These are phyloP conservation scores for Theretra japonica DNA, from an alignment of 2,888 invertebrate genomes.

Conservation along the genomic window DNA sequence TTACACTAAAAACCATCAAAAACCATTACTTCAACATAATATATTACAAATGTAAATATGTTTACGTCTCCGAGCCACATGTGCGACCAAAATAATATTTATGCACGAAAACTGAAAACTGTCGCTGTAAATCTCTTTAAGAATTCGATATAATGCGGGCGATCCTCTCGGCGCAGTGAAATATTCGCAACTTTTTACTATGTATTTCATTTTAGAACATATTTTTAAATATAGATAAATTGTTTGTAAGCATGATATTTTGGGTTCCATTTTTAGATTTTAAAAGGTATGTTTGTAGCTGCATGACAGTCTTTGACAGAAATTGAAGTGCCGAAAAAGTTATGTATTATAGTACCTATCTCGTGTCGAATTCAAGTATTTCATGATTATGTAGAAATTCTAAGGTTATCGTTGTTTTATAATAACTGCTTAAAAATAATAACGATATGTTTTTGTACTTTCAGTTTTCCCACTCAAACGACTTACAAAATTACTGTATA, in stretches of 20 bases:
- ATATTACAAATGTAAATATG: background rate
- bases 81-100: constrained; percentile 17
- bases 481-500: background rate
- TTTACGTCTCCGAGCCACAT: background rate
- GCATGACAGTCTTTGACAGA: too few species aligned
- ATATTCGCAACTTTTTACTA: constrained; percentile 12
- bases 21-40: background rate
- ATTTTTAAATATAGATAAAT: background rate
- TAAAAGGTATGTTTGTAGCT: too few species aligned
- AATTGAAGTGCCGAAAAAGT: too few species aligned
- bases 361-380: too few species aligned
- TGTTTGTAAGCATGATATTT: too few species aligned
- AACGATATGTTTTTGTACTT: background rate
- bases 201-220: background rate
- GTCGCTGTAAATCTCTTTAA: constrained; percentile 27
- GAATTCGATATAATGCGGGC: constrained; percentile 25
- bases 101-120: constrained; percentile 9
- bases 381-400: too few species aligned
- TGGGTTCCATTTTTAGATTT: too few species aligned
- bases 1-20: too few species aligned
- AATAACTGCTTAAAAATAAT: background rate
- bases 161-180: constrained; percentile 8
- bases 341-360: too few species aligned
- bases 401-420: too few species aligned
- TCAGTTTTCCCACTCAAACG: background rate